Evolutionary conservation across 2,113 vertebrate genomes (phyloP).

Genomic region (Ptyas mucosa): DNA sequence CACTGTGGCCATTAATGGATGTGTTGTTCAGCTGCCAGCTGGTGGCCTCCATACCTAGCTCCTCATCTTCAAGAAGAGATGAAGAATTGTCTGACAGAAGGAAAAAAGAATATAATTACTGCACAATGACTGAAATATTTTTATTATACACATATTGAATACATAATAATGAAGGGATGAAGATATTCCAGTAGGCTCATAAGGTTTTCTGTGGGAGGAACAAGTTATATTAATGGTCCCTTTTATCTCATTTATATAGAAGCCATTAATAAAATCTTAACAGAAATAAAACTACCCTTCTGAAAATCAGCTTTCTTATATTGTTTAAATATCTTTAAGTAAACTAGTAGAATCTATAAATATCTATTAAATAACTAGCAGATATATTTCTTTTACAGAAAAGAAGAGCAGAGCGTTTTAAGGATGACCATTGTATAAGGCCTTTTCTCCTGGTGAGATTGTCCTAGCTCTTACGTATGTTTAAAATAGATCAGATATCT

Average conservation of each 20-base stretch:
- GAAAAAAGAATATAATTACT: conserved; percentile 26
- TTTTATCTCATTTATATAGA: neutral
- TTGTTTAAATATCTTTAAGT: neutral
- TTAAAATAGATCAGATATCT: neutral
- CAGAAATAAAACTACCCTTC: neutral
- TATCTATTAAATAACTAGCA: neutral
- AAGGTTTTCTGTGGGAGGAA: neutral
- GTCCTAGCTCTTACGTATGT: neutral
- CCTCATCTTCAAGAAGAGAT: conserved; percentile 80
- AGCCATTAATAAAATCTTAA: neutral
- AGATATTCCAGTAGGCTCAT: neutral
- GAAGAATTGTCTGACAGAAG: conserved; percentile 77
- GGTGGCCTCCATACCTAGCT: conserved; percentile 79
- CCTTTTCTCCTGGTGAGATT: accelerated
- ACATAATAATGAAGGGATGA: neutral
- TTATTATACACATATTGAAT: neutral
- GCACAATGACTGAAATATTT: neutral
- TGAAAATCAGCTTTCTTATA: neutral
- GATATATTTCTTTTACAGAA: neutral
- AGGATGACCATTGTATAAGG: neutral
- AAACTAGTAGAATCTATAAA: neutral
- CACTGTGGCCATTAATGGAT: conserved; percentile 69
- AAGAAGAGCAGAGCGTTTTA: neutral
- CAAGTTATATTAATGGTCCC: neutral
- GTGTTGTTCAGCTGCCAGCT: conserved; percentile 69